A percentile compares a stretch with the other conserved stretches of the same genome.
Evolutionary conservation across 2,888 invertebrate species (phyloP).

Genomic region (Nyleta sp.): DNA sequence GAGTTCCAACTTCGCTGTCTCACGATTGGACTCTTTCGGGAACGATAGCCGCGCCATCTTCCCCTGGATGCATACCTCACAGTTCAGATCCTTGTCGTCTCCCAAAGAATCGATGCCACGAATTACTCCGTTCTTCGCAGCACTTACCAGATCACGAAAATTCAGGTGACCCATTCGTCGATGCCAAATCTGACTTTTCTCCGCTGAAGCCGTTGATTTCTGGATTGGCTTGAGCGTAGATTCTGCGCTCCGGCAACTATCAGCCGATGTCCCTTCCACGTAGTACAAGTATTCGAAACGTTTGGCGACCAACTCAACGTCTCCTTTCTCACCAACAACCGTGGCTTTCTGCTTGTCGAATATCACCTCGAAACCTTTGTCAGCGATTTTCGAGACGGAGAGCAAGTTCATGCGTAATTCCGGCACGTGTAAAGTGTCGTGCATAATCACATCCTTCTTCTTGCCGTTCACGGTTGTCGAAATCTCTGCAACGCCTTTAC

Average conservation of each 20-base stretch:
- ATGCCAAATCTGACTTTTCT: slow-evolving; percentile 48
- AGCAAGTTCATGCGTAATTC: slow-evolving; percentile 17
- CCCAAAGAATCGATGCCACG: neutral
- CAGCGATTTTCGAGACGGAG: slow-evolving; percentile 19
- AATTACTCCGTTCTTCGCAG: slow-evolving; percentile 37
- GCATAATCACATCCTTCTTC: neutral
- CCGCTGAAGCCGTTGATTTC: neutral
- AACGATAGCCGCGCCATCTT: slow-evolving; percentile 30
- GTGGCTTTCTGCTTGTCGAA: slow-evolving; percentile 1
- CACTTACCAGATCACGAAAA: slow-evolving; percentile 36
- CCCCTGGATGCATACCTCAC: slow-evolving; percentile 22
- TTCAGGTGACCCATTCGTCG: slow-evolving; percentile 64
- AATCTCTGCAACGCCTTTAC: slow-evolving; percentile 13
- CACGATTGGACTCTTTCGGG: slow-evolving; percentile 32
- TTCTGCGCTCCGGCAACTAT: neutral
- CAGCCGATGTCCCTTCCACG: neutral
- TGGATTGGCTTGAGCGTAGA: neutral
- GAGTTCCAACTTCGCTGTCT: neutral
- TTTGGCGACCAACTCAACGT: slow-evolving; percentile 7
- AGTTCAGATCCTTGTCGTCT: neutral
- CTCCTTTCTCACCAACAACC: neutral
- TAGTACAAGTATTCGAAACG: slow-evolving; percentile 6
- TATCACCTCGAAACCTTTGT: neutral
- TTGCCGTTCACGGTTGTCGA: neutral
- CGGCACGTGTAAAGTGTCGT: slow-evolving; percentile 37